Evolutionary conservation across 35 echinoderm and acorn worm species (phyloP).

Genomic region (Acanthaster planci): DNA sequence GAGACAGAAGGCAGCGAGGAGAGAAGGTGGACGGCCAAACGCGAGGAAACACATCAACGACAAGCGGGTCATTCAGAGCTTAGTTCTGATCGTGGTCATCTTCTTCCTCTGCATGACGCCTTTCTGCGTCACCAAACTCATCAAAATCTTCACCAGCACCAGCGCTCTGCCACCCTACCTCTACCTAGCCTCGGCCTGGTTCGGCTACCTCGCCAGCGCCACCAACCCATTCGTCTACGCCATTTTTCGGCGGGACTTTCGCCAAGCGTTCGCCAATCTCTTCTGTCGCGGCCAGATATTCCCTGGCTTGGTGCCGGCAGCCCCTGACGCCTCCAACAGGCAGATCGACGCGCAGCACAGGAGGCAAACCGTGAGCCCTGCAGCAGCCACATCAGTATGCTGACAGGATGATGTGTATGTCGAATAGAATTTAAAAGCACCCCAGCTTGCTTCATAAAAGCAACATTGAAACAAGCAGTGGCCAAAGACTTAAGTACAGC

Average conservation of each 20-base stretch:
- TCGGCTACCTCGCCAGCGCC: constrained; percentile 48
- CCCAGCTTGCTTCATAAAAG: too few species aligned
- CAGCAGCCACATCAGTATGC: too few species aligned
- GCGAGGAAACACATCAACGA: background rate
- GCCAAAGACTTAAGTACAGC: too few species aligned
- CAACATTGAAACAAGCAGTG: too few species aligned
- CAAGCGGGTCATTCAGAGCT: constrained; percentile 40
- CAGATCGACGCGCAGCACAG: too few species aligned
- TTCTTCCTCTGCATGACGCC: constrained; percentile 60
- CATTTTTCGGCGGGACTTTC: constrained; percentile 53
- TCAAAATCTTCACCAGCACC: constrained; percentile 50
- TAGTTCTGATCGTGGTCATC: constrained; percentile 38
- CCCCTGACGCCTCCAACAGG: background rate
- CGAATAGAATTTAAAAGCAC: too few species aligned
- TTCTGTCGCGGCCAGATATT: constrained; percentile 27
- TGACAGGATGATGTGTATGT: too few species aligned
- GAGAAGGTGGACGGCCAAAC: background rate
- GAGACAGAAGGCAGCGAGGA: background rate
- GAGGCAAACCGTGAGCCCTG: too few species aligned
- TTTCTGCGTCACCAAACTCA: constrained; percentile 70
- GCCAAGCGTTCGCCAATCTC: constrained; percentile 15
- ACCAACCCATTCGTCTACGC: constrained; percentile 59
- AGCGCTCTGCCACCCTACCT: constrained; percentile 10
- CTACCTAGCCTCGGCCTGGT: constrained; percentile 27
- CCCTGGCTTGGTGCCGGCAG: background rate